These are phyloP conservation scores for Mionectes macconnelli DNA, from an alignment of 2,113 vertebrate species.

Conservation along the genomic window DNA sequence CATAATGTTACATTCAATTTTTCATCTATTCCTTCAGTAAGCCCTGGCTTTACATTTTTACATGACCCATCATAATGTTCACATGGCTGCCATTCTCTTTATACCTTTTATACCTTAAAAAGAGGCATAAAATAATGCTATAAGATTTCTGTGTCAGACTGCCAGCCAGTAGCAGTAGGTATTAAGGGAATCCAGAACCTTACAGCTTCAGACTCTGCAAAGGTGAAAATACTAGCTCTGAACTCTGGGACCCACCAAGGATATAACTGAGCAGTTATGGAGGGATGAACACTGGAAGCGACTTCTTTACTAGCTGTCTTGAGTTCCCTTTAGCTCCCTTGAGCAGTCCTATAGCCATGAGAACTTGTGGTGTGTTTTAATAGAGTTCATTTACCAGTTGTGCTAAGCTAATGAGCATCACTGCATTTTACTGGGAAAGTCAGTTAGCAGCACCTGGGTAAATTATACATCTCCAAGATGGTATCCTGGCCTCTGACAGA, in stretches of 20 bases:
- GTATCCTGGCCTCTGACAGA: background rate
- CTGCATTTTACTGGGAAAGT: background rate
- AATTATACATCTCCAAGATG: background rate
- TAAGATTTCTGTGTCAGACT: background rate
- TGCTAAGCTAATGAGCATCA: background rate
- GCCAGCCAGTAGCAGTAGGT: background rate
- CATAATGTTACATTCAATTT: background rate
- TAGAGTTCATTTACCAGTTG: background rate
- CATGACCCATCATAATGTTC: background rate
- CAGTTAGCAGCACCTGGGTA: background rate
- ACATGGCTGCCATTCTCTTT: background rate
- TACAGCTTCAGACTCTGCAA: background rate
- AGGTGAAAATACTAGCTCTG: background rate
- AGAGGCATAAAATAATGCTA: background rate
- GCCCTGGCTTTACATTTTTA: background rate
- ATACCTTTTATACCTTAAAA: background rate
- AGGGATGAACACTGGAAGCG: background rate
- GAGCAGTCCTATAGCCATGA: background rate
- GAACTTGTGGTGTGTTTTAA: background rate
- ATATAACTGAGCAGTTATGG: rapidly evolving
- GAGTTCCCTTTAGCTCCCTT: background rate
- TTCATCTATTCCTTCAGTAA: background rate
- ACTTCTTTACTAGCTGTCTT: background rate
- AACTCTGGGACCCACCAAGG: background rate
- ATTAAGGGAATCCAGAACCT: background rate